Evolutionary conservation across 2,113 vertebrate species (phyloP).

Genomic region (Talpa occidentalis): DNA sequence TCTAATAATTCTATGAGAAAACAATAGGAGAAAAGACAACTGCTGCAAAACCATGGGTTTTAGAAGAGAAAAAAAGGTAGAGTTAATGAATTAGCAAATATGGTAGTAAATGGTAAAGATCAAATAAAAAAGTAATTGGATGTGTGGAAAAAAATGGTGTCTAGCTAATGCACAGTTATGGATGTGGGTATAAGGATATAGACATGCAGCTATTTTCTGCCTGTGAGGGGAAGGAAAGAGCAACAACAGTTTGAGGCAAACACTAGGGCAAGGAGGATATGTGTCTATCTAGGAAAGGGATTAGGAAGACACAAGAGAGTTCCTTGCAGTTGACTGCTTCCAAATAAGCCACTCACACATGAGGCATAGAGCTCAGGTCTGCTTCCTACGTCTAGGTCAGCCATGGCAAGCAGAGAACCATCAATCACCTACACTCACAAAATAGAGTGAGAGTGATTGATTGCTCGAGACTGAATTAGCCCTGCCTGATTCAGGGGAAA

Average conservation of each 20-base stretch:
- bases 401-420: slow-evolving; percentile 71
- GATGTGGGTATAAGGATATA: background rate
- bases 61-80: background rate
- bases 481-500: slow-evolving; percentile 70
- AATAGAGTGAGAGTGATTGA: slow-evolving; percentile 77
- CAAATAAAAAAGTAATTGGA: background rate
- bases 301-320: slow-evolving; percentile 25
- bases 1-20: slow-evolving; percentile 50
- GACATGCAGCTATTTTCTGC: background rate
- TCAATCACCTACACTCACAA: slow-evolving; percentile 80
- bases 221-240: background rate
- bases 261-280: background rate
- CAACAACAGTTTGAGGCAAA: background rate
- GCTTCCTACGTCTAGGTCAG: slow-evolving; percentile 71
- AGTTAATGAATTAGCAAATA: background rate
- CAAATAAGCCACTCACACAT: slow-evolving; percentile 78
- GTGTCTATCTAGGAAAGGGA: background rate
- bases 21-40: slow-evolving; percentile 28
- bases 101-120: background rate
- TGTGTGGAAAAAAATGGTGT: background rate
- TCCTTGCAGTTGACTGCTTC: slow-evolving; percentile 65
- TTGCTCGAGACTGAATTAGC: slow-evolving; percentile 76
- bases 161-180: background rate
- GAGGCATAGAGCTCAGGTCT: slow-evolving; percentile 74
- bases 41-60: background rate